These are phyloP conservation scores for Dynastes hyllus DNA, from an alignment of 2,888 invertebrate species.

Conservation along the genomic window DNA sequence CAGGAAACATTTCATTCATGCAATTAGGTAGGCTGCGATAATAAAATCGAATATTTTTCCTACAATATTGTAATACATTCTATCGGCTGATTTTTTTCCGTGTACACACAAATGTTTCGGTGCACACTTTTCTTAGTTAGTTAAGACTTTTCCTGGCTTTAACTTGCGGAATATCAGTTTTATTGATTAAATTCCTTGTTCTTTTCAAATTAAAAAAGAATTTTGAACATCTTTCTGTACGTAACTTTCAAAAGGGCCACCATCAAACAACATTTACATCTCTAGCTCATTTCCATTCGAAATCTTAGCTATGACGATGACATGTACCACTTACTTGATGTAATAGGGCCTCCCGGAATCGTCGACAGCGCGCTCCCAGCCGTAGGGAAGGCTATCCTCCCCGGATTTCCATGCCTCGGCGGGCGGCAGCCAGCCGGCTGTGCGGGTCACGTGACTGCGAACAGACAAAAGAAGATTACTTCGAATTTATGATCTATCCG, in stretches of 20 bases:
- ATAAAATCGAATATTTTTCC: too few relatives aligned
- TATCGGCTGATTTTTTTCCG: too few relatives aligned
- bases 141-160: too few relatives aligned
- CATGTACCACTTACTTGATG: slow-evolving; percentile 79
- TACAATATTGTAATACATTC: too few relatives aligned
- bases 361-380: slow-evolving; percentile 93
- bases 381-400: slow-evolving; percentile 84
- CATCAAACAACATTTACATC: neutral
- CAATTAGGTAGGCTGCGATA: too few relatives aligned
- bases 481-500: slow-evolving; percentile 13
- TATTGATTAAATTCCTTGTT: neutral
- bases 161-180: neutral
- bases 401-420: slow-evolving; percentile 84
- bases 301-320: neutral
- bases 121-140: too few relatives aligned
- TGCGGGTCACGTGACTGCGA: slow-evolving; percentile 85
- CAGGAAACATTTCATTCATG: too few relatives aligned
- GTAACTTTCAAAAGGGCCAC: neutral
- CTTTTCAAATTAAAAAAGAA: neutral
- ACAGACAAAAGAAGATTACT: slow-evolving; percentile 26
- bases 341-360: slow-evolving; percentile 85
- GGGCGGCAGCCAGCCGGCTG: slow-evolving; percentile 92
- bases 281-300: neutral
- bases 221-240: neutral
- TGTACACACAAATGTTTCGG: too few relatives aligned